Percentiles rank a stretch among this genome's conserved stretches.
phyloP scores from a whole-genome alignment of 2,797 vertebrate genomes.

The Melanotaenia nigrans region DNA sequence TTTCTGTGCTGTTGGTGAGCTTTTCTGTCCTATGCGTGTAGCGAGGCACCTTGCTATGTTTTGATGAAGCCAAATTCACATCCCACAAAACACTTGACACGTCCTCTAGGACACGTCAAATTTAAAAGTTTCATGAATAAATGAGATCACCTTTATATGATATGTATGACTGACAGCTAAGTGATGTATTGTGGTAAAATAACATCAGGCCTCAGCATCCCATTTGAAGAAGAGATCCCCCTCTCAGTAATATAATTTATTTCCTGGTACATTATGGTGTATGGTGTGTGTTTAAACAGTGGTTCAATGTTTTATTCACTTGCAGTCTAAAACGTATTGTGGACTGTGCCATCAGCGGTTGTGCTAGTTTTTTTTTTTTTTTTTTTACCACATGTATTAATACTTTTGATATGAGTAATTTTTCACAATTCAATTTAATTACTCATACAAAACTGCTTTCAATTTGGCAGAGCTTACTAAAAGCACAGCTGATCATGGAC shows the following conservation, averaged over 20 bases:
- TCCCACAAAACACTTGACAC: neutral
- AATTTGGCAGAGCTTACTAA: constrained; percentile 30
- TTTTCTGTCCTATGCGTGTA: neutral
- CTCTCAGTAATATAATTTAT: neutral
- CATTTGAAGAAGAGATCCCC: neutral
- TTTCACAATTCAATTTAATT: neutral
- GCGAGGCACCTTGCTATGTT: neutral
- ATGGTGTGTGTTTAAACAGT: constrained; percentile 26
- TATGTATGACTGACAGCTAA: neutral
- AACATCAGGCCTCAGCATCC: constrained; percentile 1
- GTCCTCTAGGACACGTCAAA: neutral
- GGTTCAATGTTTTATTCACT: neutral
- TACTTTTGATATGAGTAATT: neutral
- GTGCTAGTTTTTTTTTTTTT: neutral
- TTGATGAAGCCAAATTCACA: neutral
- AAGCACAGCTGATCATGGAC: constrained; percentile 80
- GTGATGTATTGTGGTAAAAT: neutral
- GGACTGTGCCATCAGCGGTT: constrained; percentile 6
- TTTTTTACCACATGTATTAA: neutral
- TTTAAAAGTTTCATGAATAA: neutral
- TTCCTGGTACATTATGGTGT: constrained; percentile 4
- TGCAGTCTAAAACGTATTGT: neutral
- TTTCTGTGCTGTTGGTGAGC: neutral
- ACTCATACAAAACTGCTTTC: neutral
- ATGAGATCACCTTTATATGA: neutral